Percentiles rank a stretch among this genome's conserved stretches.
phyloP scores from a whole-genome alignment of 2,113 vertebrate species.

The Barbus barbus region DNA sequence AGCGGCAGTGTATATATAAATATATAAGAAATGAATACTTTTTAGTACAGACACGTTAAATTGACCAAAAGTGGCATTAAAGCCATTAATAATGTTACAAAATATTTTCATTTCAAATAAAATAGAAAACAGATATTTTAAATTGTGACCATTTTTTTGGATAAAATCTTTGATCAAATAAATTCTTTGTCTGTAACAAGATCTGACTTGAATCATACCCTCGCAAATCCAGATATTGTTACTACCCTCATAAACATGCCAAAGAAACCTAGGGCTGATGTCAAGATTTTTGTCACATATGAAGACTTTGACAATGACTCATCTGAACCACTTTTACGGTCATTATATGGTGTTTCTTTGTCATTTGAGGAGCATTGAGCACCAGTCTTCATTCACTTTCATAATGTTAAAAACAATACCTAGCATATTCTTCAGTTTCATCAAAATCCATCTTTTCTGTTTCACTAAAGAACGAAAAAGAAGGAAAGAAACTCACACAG shows the following conservation, averaged over 20 bases:
- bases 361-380: neutral
- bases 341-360: neutral
- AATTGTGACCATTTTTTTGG: too few relatives aligned
- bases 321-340: neutral
- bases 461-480: neutral
- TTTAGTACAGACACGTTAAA: too few relatives aligned
- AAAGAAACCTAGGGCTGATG: conserved; percentile 3
- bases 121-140: too few relatives aligned
- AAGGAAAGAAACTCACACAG: neutral
- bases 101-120: too few relatives aligned
- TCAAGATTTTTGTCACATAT: neutral
- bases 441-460: neutral
- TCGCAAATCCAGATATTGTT: too few relatives aligned
- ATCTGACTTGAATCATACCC: neutral
- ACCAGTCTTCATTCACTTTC: neutral
- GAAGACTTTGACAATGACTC: neutral
- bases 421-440: neutral
- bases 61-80: too few relatives aligned
- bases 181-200: neutral
- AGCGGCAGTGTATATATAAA: too few relatives aligned
- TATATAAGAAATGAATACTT: too few relatives aligned
- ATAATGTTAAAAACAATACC: neutral
- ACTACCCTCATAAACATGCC: neutral
- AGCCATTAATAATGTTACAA: too few relatives aligned
- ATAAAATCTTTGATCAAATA: neutral